Evolutionary conservation across 1,140 invertebrate genomes (phyloP).

Genomic region (Drosophila carrolli): DNA sequence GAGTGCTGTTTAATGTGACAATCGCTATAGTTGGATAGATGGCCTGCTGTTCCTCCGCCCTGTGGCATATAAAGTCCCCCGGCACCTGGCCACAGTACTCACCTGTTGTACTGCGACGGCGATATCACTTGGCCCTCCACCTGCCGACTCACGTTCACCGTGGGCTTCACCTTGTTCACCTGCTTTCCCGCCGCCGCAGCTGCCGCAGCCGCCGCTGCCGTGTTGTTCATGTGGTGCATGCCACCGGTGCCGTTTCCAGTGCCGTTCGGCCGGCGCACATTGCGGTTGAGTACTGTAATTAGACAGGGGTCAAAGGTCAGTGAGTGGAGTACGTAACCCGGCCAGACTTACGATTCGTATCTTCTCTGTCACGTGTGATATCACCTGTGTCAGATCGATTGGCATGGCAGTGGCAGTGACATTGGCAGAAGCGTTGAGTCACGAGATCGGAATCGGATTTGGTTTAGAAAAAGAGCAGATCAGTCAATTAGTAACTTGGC

Average conservation of each 20-base stretch:
- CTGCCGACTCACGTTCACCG: conserved; percentile 87
- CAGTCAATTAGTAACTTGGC: conserved; percentile 62
- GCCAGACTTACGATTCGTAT: conserved; percentile 87
- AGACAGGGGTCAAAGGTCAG: neutral
- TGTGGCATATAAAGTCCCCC: conserved; percentile 24
- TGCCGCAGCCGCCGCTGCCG: conserved; percentile 75
- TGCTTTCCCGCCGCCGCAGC: conserved; percentile 88
- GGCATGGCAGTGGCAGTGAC: conserved; percentile 1
- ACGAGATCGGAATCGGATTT: conserved; percentile 3
- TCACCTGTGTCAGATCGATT: conserved; percentile 85
- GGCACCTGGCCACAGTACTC: conserved; percentile 39
- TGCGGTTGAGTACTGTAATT: conserved; percentile 88
- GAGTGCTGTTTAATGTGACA: conserved; percentile 44
- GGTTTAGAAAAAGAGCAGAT: conserved; percentile 51
- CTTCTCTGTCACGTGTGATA: conserved; percentile 87
- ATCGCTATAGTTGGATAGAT: conserved; percentile 36
- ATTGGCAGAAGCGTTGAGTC: conserved; percentile 20
- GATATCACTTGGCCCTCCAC: conserved; percentile 87
- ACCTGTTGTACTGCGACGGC: conserved; percentile 85
- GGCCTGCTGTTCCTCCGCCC: conserved; percentile 19
- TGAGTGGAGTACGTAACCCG: neutral
- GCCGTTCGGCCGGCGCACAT: conserved; percentile 86
- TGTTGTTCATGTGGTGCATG: conserved; percentile 88
- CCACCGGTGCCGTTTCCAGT: conserved; percentile 87
- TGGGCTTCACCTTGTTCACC: conserved; percentile 94